These are phyloP conservation scores for Catamblyrhynchus diadema DNA, from an alignment of 2,797 vertebrate species.

Conservation along the genomic window DNA sequence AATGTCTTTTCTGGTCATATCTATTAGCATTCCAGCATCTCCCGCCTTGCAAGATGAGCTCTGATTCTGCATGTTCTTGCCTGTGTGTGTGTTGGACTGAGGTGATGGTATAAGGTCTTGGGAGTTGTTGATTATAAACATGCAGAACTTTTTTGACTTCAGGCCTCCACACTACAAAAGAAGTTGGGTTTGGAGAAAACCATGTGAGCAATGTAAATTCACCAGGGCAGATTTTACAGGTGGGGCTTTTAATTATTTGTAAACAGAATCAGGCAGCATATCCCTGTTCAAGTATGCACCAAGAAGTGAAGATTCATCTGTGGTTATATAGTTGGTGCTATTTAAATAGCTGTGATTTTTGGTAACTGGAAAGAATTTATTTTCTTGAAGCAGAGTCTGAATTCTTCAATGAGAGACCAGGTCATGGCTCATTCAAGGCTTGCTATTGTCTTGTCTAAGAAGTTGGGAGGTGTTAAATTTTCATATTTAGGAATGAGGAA, in stretches of 20 bases:
- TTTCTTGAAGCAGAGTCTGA: background rate
- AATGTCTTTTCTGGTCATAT: background rate
- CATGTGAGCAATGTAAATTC: background rate
- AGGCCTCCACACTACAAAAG: constrained; percentile 4
- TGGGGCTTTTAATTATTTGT: constrained; percentile 48
- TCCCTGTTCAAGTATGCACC: background rate
- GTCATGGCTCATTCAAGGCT: background rate
- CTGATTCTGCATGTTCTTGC: constrained; percentile 22
- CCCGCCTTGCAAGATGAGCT: background rate
- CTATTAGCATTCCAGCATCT: constrained; percentile 15
- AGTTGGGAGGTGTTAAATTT: background rate
- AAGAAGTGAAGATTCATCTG: background rate
- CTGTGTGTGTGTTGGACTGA: background rate
- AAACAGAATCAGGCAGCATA: background rate
- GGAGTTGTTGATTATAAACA: constrained; percentile 28
- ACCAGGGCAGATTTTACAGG: constrained; percentile 11
- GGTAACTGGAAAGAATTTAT: background rate
- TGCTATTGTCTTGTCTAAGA: background rate
- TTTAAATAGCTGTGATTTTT: background rate
- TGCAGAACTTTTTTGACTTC: background rate
- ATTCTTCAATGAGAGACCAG: background rate
- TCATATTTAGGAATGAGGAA: background rate
- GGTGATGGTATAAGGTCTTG: background rate
- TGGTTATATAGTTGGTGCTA: background rate
- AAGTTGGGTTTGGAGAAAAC: constrained; percentile 19